Base-by-base conservation (phyloP, 2,888 invertebrate genomes). In the Epinotia bilunana region DNA sequence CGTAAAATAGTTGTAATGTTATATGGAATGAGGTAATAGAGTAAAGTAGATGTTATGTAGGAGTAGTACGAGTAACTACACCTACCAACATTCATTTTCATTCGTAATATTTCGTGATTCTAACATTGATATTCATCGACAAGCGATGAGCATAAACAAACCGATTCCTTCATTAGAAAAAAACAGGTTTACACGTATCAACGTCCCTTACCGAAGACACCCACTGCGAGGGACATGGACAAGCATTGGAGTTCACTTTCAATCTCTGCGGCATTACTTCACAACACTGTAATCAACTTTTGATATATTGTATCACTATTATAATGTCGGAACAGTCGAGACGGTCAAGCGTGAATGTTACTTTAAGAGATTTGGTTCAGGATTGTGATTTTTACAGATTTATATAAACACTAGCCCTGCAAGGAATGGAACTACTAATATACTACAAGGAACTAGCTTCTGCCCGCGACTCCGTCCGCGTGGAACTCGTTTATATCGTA, bases 161-260 rank as follows among this genome's bases (percentile, higher is more conserved):
- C n/a, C 13, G 64, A 70, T 18, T 43, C 53, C 39, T 60, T 64
- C 43, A 74, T 74, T 70, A 70, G 28, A 61, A 75, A 74, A 63
- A 49, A 79, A 80, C 78, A 77, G 78, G 79, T 82, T 79, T 69
- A 55, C 43, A 46, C 53, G 20, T 61, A 71, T 72, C 57, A 55
- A 43, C 61, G 13, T 46, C 46, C 39, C 63, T 49, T 16, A 74
- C 76, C 73, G 72, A 79, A 78, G 80, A 80, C 81, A 80, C 84
- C 83, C 81, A 80, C 83, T 68, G 78, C 69, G 77, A 67, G 33
- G 62, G 58, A 71, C 65, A 67, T 28, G 62, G 58, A 71, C 65
- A 64, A 64, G 72, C 69, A 69, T 73, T 73, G 77, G 78, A 77
- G 80, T 81, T 76, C 80, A 83, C 84, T 84, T 81, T 84, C 81